phyloP scores from a whole-genome alignment of 2,888 invertebrate species.

The Heliconius ismenius region DNA sequence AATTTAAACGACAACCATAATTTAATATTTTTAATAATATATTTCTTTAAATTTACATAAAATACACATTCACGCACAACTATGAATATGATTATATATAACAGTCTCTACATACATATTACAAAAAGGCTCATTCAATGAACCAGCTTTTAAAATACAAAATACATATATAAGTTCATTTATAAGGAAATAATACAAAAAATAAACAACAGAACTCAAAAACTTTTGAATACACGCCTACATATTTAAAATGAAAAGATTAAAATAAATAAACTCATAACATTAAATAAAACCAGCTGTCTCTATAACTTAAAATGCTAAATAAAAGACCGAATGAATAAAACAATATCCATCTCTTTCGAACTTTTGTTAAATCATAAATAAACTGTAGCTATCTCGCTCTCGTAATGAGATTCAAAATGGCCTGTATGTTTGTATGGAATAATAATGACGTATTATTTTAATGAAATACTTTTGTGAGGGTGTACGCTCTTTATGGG shows the following conservation, averaged over 20 bases:
- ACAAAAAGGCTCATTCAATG: neutral
- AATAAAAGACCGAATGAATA: conserved; percentile 30
- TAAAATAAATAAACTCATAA: conserved; percentile 20
- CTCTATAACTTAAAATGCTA: conserved; percentile 26
- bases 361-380: conserved; percentile 21
- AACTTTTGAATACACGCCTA: conserved; percentile 9
- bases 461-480: conserved; percentile 63
- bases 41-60: too few species aligned
- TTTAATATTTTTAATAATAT: too few species aligned
- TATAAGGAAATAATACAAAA: neutral
- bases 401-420: conserved; percentile 68
- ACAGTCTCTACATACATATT: neutral
- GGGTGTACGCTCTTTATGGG: conserved; percentile 50
- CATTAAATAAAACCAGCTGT: conserved; percentile 29
- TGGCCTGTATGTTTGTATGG: conserved; percentile 67
- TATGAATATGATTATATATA: neutral
- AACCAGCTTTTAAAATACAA: conserved; percentile 2
- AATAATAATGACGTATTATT: conserved; percentile 58
- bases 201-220: neutral
- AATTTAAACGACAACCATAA: too few species aligned
- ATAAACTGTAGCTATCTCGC: conserved; percentile 52
- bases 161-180: conserved; percentile 3
- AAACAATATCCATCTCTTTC: conserved; percentile 33
- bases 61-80: neutral
- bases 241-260: conserved; percentile 19